Evolutionary conservation across 2,888 invertebrate genomes (phyloP), one percentile per base, ranked within the genome.

Genomic region (Cistogaster globosa): DNA sequence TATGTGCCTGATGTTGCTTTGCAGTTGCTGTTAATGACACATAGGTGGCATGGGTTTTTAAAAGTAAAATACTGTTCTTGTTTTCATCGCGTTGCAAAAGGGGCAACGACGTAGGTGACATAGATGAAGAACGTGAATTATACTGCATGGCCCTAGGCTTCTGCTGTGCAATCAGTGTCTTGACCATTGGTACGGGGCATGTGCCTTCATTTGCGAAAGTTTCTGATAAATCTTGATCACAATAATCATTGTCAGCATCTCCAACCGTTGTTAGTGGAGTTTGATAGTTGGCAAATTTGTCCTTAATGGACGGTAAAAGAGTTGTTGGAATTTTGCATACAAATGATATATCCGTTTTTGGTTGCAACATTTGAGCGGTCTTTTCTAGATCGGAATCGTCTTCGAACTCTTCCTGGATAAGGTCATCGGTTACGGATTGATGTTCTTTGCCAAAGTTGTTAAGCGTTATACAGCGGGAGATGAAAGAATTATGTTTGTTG

Each of bases 71-170:
- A 20, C 58, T 71, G 32, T 82, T 76, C 58, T 71, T 82, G 38
- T 82, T 82, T 53, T 82, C 82, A 65, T 82, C 82, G 4, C 51
- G 51, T 53, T 82, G 76, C 2, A 51, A 65, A 38, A 51, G 65
- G 18, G 65, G 26, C 12, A 65, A 26, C 16, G 48, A 18, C 0
- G 79, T 38, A 38, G 62, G 55, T 38, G 71, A 42, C 22, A 68
- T 22, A 4, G 38, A n/a, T 18, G 63, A 9, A 45, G 58, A 42
- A 63, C 36, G 48, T 69, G 68, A 38, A 18, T 48, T 38, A 57
- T 69, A 69, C 20, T 76, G 71, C 9, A 16, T 16, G n/a, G 18
- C 32, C 32, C 38, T 51, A 26, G 71, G 69, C 12, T 53, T 76
- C 18, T 76, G 53, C 1, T 62, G 65, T 16, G 32, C 26, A 5